phyloP scores from a whole-genome alignment of 2,113 vertebrate species.

The Dromaius novaehollandiae region DNA sequence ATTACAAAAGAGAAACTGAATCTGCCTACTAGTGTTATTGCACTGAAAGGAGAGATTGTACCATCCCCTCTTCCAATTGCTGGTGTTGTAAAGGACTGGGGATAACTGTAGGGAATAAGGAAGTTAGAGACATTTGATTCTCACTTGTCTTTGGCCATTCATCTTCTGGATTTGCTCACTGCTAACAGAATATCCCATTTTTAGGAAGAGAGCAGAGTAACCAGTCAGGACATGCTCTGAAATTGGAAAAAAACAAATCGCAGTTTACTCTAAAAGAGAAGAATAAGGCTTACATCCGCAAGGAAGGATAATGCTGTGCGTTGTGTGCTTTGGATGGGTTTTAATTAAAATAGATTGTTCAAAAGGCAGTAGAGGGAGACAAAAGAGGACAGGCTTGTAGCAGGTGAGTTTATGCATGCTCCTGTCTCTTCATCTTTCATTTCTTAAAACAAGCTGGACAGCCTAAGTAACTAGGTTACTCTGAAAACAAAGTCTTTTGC shows the following conservation, averaged over 20 bases:
- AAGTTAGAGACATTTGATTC: background rate
- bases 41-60: background rate
- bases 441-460: background rate
- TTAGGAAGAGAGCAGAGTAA: background rate
- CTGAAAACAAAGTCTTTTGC: background rate
- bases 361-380: slow-evolving; percentile 11
- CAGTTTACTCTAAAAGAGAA: slow-evolving; percentile 30
- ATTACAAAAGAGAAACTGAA: background rate
- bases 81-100: background rate
- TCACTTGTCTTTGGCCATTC: slow-evolving; percentile 27
- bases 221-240: background rate
- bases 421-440: background rate
- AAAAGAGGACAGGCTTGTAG: slow-evolving; percentile 2
- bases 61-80: background rate
- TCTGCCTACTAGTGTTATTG: background rate
- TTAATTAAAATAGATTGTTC: background rate
- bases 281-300: background rate
- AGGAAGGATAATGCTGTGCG: background rate
- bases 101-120: background rate
- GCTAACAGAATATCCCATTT: background rate
- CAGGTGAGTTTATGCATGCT: slow-evolving; percentile 50
- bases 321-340: background rate
- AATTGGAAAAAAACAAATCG: slow-evolving; percentile 15
- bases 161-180: slow-evolving; percentile 30
- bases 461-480: background rate